Evolutionary conservation across 1,140 invertebrate genomes (phyloP), one percentile per base, ranked within the genome.

Genomic region (Heliconius hewitsoni): DNA sequence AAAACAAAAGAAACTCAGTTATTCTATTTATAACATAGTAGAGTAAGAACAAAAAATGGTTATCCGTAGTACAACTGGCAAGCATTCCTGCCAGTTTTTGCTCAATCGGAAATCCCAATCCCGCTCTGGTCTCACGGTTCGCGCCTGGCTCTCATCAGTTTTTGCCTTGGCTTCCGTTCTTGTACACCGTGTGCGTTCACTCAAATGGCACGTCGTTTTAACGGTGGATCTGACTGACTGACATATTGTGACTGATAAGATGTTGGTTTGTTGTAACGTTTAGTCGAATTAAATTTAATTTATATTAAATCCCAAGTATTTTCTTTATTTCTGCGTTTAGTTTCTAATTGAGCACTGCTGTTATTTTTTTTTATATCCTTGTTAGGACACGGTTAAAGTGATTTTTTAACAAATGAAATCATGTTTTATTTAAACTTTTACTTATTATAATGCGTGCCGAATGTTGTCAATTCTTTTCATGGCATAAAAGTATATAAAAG

Each of bases 121-220:
- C 34, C 27, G 74, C 71, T 46, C 71, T 66, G 77, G 71, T 84
- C 83, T 50, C 81, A 83, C 81, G 77, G 81, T 57, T 75, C 30
- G 52, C 50, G 81, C 77, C 71, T 84, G 83, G 77, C 81, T 83
- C 83, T 71, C 81, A 80, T 83, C 76, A 83, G 79, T 84, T 83
- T 84, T 84, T 84, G 79, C 60, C n/a, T 13, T 34, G 39, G 71
- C 80, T 83, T 81, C 83, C 81, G 75, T 79, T 80, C 73, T 50
- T 42, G 60, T n/a, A 34, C 70, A 71, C 80, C 79, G 55, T 76
- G 66, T 82, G 81, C 50, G 72, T 80, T 77, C 60, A 77, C 42
- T 83, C 82, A 42, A 30, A 57, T 81, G 37, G 42, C 78, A 76
- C 73, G 74, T 60, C 78, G 55, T 76, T 72, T 60, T 11, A 57